These are phyloP conservation scores for Herpailurus yagouaroundi DNA, from an alignment of 2,113 vertebrate genomes.

Conservation along the genomic window DNA sequence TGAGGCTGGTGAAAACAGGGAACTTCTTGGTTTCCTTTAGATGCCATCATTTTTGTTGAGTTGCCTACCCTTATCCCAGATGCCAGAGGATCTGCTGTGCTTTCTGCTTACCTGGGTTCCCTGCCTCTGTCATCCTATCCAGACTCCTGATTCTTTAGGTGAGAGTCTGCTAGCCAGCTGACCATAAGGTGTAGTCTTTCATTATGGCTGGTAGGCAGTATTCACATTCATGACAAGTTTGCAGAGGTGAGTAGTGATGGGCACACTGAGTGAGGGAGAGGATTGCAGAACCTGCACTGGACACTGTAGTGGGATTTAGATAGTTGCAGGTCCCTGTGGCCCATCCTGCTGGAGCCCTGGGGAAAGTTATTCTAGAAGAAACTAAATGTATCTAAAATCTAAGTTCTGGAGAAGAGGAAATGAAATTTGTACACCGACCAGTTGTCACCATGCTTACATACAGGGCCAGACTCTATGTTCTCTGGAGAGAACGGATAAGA, in stretches of 20 bases:
- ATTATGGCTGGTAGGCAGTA: neutral
- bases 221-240: neutral
- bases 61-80: neutral
- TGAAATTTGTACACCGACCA: neutral
- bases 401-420: constrained; percentile 2
- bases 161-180: neutral
- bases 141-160: neutral
- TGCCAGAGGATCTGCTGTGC: neutral
- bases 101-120: neutral
- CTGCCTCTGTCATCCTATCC: neutral
- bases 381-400: neutral
- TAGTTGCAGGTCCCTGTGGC: neutral
- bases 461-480: neutral
- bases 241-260: neutral
- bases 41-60: neutral
- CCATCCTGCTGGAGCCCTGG: neutral
- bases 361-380: neutral
- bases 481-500: neutral
- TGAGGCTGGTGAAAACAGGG: neutral
- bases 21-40: neutral
- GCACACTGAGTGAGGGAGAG: fast-evolving
- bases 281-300: neutral
- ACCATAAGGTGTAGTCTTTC: neutral
- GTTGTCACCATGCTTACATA: neutral
- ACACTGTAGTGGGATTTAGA: neutral